These are phyloP conservation scores for Polypedilum vanderplanki DNA, from an alignment of 1,140 invertebrate genomes.

Conservation along the genomic window DNA sequence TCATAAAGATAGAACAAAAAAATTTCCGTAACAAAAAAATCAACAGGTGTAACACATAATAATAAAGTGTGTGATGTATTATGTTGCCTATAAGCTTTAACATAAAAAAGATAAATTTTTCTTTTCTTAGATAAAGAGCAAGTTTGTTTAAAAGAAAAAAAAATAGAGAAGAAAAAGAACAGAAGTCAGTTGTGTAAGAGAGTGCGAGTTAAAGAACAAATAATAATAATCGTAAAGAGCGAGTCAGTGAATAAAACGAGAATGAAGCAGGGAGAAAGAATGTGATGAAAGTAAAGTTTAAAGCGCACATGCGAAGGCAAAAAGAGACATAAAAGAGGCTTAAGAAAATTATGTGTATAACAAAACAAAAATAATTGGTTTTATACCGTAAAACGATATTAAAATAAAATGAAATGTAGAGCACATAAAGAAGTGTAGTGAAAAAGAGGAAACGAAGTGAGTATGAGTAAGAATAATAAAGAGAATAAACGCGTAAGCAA, in stretches of 20 bases:
- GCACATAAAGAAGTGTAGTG: neutral
- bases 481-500: neutral
- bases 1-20: neutral
- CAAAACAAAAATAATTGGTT: neutral
- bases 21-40: neutral
- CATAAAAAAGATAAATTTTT: no score
- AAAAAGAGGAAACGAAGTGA: neutral
- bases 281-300: conserved; percentile 1
- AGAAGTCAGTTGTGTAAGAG: no score
- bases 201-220: no score
- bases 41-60: neutral
- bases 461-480: neutral
- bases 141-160: no score
- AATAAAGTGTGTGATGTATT: neutral
- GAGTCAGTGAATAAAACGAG: neutral
- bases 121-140: no score
- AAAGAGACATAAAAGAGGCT: neutral
- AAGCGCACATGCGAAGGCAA: neutral
- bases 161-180: no score
- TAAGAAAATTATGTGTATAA: conserved; percentile 11
- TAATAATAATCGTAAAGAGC: no score
- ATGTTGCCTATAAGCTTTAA: no score
- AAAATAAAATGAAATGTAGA: neutral
- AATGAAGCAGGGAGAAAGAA: neutral
- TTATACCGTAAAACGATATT: neutral